Evolutionary conservation across 92 coral and sea anemone species (phyloP).

Genomic region (Paragorgia papillata): DNA sequence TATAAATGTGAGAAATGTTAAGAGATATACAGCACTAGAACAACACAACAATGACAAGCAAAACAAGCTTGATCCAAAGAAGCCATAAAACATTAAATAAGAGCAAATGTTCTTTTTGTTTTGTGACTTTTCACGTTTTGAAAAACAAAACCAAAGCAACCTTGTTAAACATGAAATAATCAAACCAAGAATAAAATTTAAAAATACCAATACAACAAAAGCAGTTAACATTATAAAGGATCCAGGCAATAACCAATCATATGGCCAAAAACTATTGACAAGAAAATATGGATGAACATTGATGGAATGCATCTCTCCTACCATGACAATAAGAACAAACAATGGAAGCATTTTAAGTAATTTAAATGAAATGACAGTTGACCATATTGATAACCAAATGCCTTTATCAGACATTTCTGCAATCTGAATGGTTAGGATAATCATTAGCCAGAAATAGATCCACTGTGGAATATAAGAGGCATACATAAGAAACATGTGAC

Average conservation of each 20-base stretch:
- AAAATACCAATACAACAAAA: constrained; percentile 8
- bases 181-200: neutral
- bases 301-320: neutral
- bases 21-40: constrained; percentile 27
- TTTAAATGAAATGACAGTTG: neutral
- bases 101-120: neutral
- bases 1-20: constrained; percentile 1
- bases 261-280: neutral
- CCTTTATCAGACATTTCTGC: constrained; percentile 60
- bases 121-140: neutral
- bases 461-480: constrained; percentile 76
- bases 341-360: neutral
- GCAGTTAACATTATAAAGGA: constrained; percentile 26
- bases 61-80: neutral
- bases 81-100: neutral
- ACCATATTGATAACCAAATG: constrained; percentile 70
- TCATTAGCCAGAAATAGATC: constrained; percentile 73
- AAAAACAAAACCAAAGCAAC: neutral
- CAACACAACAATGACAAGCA: neutral
- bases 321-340: neutral
- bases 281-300: neutral
- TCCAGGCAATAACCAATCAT: constrained; percentile 21
- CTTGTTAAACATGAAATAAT: neutral
- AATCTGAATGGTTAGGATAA: constrained; percentile 84
- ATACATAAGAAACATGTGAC: constrained; percentile 80